A percentile compares a stretch with the other conserved stretches of the same genome.
Evolutionary conservation across 2,113 vertebrate genomes (phyloP).

Genomic region (Xenopus borealis): DNA sequence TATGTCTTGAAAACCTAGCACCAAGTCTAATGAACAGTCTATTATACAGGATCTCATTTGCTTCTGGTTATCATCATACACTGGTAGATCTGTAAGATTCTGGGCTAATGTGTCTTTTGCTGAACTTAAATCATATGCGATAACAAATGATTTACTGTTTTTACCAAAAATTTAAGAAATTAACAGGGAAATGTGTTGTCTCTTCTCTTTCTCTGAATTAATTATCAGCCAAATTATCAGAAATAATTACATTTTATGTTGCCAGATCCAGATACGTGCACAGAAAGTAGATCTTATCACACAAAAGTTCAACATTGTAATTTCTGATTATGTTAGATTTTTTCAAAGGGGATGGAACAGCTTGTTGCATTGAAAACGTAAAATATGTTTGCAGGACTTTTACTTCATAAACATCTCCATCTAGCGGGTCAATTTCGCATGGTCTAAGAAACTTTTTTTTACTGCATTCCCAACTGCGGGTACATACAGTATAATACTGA

Average conservation of each 20-base stretch:
- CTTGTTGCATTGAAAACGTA: no score
- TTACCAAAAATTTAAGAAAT: conserved; percentile 76
- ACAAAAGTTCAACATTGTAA: conserved; percentile 22
- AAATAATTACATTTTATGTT: conserved; percentile 68
- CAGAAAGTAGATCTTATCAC: conserved; percentile 39
- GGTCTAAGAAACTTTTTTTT: no score
- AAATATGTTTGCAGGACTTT: no score
- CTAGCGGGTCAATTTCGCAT: no score
- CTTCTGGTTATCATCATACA: conserved; percentile 38
- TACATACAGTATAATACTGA: no score
- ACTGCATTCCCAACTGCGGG: no score
- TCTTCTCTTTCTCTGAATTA: conserved; percentile 71
- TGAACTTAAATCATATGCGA: conserved; percentile 69
- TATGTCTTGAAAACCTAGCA: conserved; percentile 57
- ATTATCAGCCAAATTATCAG: conserved; percentile 64
- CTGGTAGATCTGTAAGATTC: conserved; percentile 54
- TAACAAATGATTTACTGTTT: conserved; percentile 64
- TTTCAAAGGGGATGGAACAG: not conserved
- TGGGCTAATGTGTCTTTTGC: conserved; percentile 59
- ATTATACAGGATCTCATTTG: not conserved
- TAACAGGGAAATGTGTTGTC: conserved; percentile 71
- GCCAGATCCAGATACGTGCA: conserved; percentile 51
- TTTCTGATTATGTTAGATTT: not conserved
- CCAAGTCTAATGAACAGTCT: conserved; percentile 43
- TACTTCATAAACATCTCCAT: no score